A percentile compares a stretch with the other conserved stretches of the same genome.
phyloP scores from a whole-genome alignment of 30 jellyfish, hydroid and myxozoan species.

The Hydra vulgaris region DNA sequence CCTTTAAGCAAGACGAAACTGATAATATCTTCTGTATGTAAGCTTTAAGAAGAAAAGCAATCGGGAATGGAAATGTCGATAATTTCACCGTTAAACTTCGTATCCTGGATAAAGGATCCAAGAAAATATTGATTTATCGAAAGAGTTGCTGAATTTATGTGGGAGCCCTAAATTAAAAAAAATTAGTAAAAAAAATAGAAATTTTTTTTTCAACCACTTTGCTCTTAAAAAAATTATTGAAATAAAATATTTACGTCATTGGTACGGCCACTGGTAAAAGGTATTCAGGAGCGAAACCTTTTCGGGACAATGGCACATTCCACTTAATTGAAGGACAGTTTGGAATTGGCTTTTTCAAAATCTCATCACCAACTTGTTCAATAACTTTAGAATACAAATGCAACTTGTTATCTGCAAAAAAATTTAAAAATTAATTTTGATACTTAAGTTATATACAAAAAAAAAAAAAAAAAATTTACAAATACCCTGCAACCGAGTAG shows the following conservation, averaged over 20 bases:
- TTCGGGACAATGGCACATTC: conserved; percentile 40
- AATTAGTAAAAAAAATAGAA: neutral
- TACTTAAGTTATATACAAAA: neutral
- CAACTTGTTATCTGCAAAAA: conserved; percentile 52
- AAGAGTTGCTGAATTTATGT: neutral
- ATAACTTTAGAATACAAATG: conserved; percentile 77
- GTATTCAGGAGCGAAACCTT: conserved; percentile 15
- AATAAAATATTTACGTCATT: neutral
- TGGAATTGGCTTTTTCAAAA: conserved; percentile 53
- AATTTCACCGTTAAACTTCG: neutral
- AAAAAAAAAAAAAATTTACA: neutral
- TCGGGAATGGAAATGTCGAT: neutral
- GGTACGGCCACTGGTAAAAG: conserved; percentile 30
- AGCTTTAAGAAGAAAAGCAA: neutral
- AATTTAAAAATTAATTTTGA: neutral
- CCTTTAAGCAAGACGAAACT: no score
- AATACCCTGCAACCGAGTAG: conserved; percentile 20
- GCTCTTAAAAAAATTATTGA: no score
- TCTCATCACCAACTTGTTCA: conserved; percentile 46
- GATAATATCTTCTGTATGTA: neutral
- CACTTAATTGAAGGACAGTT: conserved; percentile 89
- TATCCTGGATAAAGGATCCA: neutral
- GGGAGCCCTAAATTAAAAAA: neutral
- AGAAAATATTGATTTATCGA: neutral
- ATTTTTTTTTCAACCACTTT: no score